Percentiles rank a stretch among this genome's conserved stretches.
Conservation (phyloP, 2,888 invertebrate species). For the Perizoma affinitatum region DNA sequence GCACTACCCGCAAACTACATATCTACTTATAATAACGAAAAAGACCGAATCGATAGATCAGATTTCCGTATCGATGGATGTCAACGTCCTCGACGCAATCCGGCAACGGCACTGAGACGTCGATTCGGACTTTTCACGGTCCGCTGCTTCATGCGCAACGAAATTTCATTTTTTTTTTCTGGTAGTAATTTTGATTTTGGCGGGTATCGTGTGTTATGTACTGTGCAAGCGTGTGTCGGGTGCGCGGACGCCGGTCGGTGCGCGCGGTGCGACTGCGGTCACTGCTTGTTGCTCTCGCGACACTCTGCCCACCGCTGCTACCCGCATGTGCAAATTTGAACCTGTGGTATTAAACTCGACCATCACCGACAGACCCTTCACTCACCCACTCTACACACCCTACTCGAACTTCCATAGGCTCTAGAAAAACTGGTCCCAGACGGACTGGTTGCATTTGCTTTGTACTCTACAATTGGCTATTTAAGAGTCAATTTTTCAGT, state of each 20-base stretch:
- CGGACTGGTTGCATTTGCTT: conserved; percentile 42
- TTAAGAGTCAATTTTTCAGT: conserved; percentile 58
- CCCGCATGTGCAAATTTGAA: conserved; percentile 71
- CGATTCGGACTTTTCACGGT: conserved; percentile 69
- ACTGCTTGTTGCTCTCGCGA: conserved; percentile 52
- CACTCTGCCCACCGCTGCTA: conserved; percentile 64
- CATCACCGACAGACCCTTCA: conserved; percentile 42
- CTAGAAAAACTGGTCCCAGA: conserved; percentile 46
- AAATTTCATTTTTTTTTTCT: conserved; percentile 52
- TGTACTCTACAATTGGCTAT: conserved; percentile 45
- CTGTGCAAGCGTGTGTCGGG: conserved; percentile 64
- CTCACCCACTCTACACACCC: conserved; percentile 29
- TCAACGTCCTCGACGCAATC: conserved; percentile 76
- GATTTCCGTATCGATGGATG: conserved; percentile 58
- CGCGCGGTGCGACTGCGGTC: conserved; percentile 76
- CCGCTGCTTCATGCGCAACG: conserved; percentile 70
- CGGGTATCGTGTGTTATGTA: conserved; percentile 77
- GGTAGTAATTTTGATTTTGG: conserved; percentile 68
- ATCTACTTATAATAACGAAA: conserved; percentile 44
- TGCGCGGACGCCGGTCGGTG: conserved; percentile 75
- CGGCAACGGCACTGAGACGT: conserved; percentile 65
- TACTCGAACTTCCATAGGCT: conserved; percentile 35
- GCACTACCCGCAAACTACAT: conserved; percentile 72
- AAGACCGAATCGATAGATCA: conserved; percentile 57
- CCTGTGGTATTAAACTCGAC: conserved; percentile 65